Evolutionary conservation across 2,888 invertebrate genomes (phyloP).

Genomic region (Mythimna pallens): DNA sequence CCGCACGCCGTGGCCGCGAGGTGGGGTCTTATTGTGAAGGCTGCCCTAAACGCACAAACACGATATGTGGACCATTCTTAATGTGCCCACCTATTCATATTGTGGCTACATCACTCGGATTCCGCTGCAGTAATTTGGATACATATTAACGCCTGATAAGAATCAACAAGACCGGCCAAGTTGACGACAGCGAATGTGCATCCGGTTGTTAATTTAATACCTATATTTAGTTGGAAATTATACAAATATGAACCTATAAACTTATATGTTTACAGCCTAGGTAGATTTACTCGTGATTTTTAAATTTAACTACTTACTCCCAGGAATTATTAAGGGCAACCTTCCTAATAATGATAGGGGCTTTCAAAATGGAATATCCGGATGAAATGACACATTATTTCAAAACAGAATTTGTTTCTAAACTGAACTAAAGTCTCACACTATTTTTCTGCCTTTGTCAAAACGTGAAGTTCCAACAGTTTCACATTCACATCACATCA

Average conservation of each 20-base stretch:
- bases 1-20: conserved; percentile 72
- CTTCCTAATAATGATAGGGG: neutral
- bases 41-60: conserved; percentile 73
- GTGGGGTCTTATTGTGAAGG: conserved; percentile 82
- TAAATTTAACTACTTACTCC: neutral
- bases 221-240: conserved; percentile 17
- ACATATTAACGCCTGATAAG: conserved; percentile 46
- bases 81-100: conserved; percentile 63
- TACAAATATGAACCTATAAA: conserved; percentile 29
- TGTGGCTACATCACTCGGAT: conserved; percentile 40
- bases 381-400: too few species aligned
- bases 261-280: conserved; percentile 1
- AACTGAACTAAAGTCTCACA: too few species aligned
- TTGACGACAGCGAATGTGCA: conserved; percentile 27
- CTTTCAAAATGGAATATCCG: too few species aligned
- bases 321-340: neutral
- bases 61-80: conserved; percentile 57
- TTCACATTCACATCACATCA: too few species aligned
- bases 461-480: too few species aligned
- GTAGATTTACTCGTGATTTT: conserved; percentile 5
- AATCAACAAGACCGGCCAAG: conserved; percentile 27
- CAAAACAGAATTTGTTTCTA: too few species aligned
- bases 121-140: conserved; percentile 47
- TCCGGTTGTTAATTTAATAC: conserved; percentile 20
- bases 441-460: too few species aligned